These are phyloP conservation scores for Theonella swinhoei DNA, from an alignment of 37 sponge, comb jelly and placozoan genomes.

Conservation along the genomic window DNA sequence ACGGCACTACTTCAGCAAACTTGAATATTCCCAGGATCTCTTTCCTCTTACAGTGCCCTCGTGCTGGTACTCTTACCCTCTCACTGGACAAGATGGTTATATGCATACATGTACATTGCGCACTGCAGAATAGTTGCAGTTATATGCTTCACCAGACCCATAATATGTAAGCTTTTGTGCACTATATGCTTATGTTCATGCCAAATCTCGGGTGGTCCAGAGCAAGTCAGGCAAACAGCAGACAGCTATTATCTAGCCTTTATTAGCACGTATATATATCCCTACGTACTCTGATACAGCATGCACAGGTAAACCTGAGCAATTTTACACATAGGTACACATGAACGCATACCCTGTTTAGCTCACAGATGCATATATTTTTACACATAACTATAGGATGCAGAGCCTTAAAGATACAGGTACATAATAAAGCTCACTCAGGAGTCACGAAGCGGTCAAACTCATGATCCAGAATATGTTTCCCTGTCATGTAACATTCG, in stretches of 20 bases:
- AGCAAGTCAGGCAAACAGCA: too few relatives aligned
- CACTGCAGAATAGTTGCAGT: too few relatives aligned
- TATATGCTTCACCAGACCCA: too few relatives aligned
- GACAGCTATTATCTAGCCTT: too few relatives aligned
- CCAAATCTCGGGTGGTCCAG: background rate
- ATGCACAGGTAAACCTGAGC: too few relatives aligned
- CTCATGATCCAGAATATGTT: conserved; percentile 77
- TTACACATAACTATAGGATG: too few relatives aligned
- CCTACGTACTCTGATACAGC: too few relatives aligned
- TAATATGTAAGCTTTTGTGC: background rate
- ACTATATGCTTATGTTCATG: background rate
- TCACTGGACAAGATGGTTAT: background rate
- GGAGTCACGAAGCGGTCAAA: conserved; percentile 58
- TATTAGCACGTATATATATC: too few relatives aligned
- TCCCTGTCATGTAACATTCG: conserved; percentile 79
- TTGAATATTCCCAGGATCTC: conserved; percentile 46
- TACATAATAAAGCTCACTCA: background rate
- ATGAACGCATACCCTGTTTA: too few relatives aligned
- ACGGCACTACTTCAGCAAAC: conserved; percentile 61
- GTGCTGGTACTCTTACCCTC: conserved; percentile 21
- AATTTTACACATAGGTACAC: too few relatives aligned
- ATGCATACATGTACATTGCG: background rate
- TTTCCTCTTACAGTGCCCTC: conserved; percentile 1
- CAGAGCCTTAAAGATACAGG: too few relatives aligned
- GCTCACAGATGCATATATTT: too few relatives aligned